phyloP scores from a whole-genome alignment of 2,888 invertebrate genomes.

The Drosophila anomelani region DNA sequence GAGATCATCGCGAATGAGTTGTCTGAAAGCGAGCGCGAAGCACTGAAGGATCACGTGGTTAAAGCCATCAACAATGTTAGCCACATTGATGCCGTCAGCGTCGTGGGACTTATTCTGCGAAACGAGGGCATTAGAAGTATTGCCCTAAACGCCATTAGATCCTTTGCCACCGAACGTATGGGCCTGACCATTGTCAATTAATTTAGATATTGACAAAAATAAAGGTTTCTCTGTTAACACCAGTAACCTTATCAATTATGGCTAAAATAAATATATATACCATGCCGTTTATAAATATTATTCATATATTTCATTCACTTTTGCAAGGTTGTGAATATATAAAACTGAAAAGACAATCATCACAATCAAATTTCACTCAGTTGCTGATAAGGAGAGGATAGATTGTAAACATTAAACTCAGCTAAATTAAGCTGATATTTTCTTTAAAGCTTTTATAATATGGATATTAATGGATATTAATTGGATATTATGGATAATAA shows the following conservation, averaged over 20 bases:
- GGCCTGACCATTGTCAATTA: slow-evolving; percentile 14
- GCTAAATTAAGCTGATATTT: too few relatives aligned
- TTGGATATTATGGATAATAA: too few relatives aligned
- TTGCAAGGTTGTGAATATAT: neutral
- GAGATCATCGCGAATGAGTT: slow-evolving; percentile 23
- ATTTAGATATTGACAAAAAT: neutral
- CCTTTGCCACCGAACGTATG: slow-evolving; percentile 13
- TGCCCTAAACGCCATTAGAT: slow-evolving; percentile 5
- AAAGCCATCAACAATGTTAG: slow-evolving; percentile 3
- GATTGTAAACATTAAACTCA: neutral
- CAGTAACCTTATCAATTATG: too few relatives aligned
- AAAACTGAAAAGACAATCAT: too few relatives aligned
- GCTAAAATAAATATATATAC: too few relatives aligned
- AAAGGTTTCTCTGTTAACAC: too few relatives aligned
- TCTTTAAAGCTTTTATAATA: too few relatives aligned
- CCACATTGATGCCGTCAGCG: neutral
- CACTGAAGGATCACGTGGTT: slow-evolving; percentile 14
- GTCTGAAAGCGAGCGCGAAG: slow-evolving; percentile 15
- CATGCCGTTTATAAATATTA: neutral
- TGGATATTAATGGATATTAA: too few relatives aligned
- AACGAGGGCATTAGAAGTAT: neutral
- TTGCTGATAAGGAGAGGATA: neutral
- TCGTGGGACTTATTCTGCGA: neutral
- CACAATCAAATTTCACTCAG: neutral
- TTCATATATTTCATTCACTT: neutral